Evolutionary conservation across 1,140 invertebrate species (phyloP), one percentile per base, ranked within the genome.

Genomic region (Holcopasites calliopsidis): DNA sequence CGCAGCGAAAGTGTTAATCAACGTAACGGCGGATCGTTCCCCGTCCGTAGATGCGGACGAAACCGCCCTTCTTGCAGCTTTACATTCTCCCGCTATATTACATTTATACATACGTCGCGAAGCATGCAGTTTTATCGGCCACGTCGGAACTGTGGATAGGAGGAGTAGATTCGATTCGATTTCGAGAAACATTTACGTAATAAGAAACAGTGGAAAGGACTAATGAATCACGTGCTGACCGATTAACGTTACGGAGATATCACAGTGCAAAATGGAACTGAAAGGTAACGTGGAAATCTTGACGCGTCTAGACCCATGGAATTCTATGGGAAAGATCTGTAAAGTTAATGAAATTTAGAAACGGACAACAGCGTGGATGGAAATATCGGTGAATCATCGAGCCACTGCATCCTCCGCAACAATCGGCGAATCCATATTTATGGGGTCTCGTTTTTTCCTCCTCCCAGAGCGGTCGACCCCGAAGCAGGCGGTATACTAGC

Each of bases 1-100:
- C 68, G 68, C 42, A 49, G 68, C 68, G 68, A 71, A 72, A 72
- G 70, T 65, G 71, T 65, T 73, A 55, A 73, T 73, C 35, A 49
- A 73, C 38, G 49, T 54, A 55, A 73, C 60, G 35, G 35, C 16
- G 70, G 23, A 40, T 31, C 58, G 10, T 49, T 60, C 21, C 31
- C 42, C 2, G n/a, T n/a, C 21, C 13, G 5, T 26, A 11, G 40
- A 18, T 35, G 23, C 52, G 5, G 21, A 31, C 21, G 42, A 40
- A 54, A 64, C 26, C 35, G 33, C 26, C 47, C 35, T 13, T 11
- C 6, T 31, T 6, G 38, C 49, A 72, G 18, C 16, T 18, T 52
- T 38, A n/a, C 35, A 52, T 40, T 42, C 44, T 49, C 33, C 28
- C 23, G 23, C 18, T 50, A 10, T 38, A 69, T 8, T 11, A 23